These are phyloP conservation scores for Semnopithecus entellus DNA, from an alignment of 2,113 vertebrate genomes.

Conservation along the genomic window DNA sequence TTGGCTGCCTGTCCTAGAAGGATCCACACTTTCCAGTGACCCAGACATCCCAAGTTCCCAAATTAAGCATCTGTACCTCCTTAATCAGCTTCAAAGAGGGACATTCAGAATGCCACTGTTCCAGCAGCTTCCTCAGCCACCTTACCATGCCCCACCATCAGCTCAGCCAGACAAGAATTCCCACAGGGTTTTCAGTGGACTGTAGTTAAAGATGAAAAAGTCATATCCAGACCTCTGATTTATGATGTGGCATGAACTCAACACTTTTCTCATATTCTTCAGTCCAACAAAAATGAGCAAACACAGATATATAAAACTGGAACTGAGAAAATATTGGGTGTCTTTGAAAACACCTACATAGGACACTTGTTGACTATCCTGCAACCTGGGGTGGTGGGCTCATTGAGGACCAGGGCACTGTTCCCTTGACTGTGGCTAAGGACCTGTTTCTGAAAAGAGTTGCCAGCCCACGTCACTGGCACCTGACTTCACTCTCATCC, in stretches of 20 bases:
- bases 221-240: background rate
- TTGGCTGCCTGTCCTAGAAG: background rate
- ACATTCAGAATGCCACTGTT: background rate
- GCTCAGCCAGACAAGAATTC: background rate
- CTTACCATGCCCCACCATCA: background rate
- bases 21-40: background rate
- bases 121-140: background rate
- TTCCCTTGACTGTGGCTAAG: background rate
- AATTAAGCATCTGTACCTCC: background rate
- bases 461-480: background rate
- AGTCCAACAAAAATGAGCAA: background rate
- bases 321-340: background rate
- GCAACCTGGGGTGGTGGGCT: background rate
- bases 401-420: background rate
- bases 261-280: constrained; percentile 36
- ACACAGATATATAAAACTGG: background rate
- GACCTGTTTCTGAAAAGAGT: background rate
- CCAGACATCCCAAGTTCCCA: background rate
- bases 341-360: background rate
- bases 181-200: background rate
- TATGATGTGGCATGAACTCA: background rate
- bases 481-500: background rate
- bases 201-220: background rate
- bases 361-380: background rate
- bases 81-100: background rate